Evolutionary conservation across 1,140 invertebrate genomes (phyloP).

Genomic region (Drosophila ironensis): DNA sequence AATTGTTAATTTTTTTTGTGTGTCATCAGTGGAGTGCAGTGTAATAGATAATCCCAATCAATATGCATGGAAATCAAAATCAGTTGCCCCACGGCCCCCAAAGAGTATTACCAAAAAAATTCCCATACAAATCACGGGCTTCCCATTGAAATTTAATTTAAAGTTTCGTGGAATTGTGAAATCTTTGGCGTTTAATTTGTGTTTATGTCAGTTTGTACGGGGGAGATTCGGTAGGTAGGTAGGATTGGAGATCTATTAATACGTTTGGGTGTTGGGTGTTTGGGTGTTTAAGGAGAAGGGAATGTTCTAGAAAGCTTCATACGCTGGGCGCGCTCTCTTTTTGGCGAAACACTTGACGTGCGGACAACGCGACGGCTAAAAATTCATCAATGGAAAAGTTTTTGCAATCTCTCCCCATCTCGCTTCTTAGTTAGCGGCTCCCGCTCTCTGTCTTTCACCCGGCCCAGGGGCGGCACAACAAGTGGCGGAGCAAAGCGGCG

Average conservation of each 20-base stretch:
- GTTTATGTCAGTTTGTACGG: background rate
- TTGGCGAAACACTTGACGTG: background rate
- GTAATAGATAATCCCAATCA: slow-evolving; percentile 21
- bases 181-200: background rate
- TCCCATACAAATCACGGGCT: background rate
- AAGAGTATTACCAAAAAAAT: slow-evolving; percentile 22
- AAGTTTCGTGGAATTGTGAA: slow-evolving; percentile 36
- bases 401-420: slow-evolving; percentile 60
- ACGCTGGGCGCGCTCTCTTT: background rate
- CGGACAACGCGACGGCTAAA: slow-evolving; percentile 21
- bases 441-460: slow-evolving; percentile 8
- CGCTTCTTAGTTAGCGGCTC: slow-evolving; percentile 17
- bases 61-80: slow-evolving; percentile 38
- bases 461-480: slow-evolving; percentile 20
- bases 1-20: slow-evolving; percentile 38
- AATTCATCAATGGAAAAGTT: slow-evolving; percentile 80
- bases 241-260: slow-evolving; percentile 15
- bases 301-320: slow-evolving; percentile 61
- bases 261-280: no score
- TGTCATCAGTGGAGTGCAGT: slow-evolving; percentile 49
- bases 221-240: no score
- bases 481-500: slow-evolving; percentile 42
- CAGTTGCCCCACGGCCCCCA: background rate
- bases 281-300: no score
- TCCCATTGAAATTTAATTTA: background rate